Evolutionary conservation across 2,888 invertebrate species (phyloP), one percentile per base, ranked within the genome.

Genomic region (Melieria picta): DNA sequence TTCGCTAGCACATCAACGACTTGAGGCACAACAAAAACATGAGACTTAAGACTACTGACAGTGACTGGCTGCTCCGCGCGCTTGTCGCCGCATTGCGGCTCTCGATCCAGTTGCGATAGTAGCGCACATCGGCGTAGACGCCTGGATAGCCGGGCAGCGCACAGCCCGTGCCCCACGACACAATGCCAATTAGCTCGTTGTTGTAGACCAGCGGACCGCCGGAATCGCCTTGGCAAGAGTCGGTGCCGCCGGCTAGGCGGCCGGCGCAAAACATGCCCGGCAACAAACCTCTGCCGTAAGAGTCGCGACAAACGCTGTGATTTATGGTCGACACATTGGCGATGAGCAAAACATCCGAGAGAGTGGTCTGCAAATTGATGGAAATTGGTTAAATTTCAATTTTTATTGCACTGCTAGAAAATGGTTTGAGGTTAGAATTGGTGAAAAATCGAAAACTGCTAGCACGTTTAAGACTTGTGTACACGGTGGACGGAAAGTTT

Each of bases 261-360:
- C 85, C 85, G 0, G 85, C 85, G 46, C 85, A 85, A n/a, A 85
- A 63, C 85, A 85, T 85, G 4, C 85, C 85, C 0, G 77, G 65
- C 13, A 78, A 71, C 50, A 85, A 55, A 4, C 75, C 72, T 2
- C 62, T 69, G 4, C 70, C 70, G 64, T 85, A 85, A 46, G 78
- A 77, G 47, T 64, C 61, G 2, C 70, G 56, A 56, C 85, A 85
- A 13, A 80, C 72, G 46, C 10, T 66, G 4, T 66, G 77, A 3
- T 76, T 74, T 30, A 85, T 80, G 7, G 78, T 81, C 63, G 78
- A 79, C 5, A 85, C 85, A 70, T 84, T 82, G 47, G 83, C 81
- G 45, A 79, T 79, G 7, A 80, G 76, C 62, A 85, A 72, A 2
- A 79, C 74, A 16, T 76, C 77, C 5, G 85, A 82, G 0, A 83